phyloP scores from a whole-genome alignment of 2,888 invertebrate genomes.

The Chirona hameri region DNA sequence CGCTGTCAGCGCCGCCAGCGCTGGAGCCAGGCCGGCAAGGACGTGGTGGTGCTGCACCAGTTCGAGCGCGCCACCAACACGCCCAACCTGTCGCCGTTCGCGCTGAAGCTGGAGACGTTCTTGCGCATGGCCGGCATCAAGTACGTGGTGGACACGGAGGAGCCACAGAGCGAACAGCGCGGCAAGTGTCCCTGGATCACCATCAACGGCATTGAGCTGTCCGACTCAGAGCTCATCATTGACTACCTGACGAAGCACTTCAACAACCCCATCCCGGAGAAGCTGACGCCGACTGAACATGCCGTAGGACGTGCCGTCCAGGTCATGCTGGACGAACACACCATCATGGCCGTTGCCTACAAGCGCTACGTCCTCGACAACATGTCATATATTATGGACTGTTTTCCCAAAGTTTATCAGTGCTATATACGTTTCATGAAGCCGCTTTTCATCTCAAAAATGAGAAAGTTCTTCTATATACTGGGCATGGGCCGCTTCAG shows the following conservation, averaged over 20 bases:
- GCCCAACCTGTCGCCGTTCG: slow-evolving; percentile 24
- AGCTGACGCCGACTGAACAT: slow-evolving; percentile 42
- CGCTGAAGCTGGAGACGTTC: slow-evolving; percentile 9
- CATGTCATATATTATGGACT: neutral
- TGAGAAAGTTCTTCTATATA: neutral
- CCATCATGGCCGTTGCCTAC: neutral
- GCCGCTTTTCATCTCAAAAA: neutral
- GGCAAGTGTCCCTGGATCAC: slow-evolving; percentile 48
- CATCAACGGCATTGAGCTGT: slow-evolving; percentile 45
- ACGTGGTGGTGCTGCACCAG: slow-evolving; percentile 28
- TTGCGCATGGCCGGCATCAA: slow-evolving; percentile 7
- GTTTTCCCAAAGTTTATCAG: neutral
- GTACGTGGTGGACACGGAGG: slow-evolving; percentile 24
- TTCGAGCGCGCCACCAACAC: neutral
- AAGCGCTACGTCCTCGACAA: slow-evolving; percentile 5
- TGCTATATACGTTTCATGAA: neutral
- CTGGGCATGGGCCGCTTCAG: neutral
- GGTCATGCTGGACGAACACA: slow-evolving; percentile 47
- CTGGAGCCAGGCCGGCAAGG: neutral
- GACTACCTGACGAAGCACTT: slow-evolving; percentile 46
- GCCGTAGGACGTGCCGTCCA: slow-evolving; percentile 45
- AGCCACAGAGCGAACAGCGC: slow-evolving; percentile 42
- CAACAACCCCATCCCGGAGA: slow-evolving; percentile 42
- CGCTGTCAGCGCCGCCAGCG: neutral
- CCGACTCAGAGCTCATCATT: slow-evolving; percentile 47